Evolutionary conservation across 1,140 invertebrate genomes (phyloP).

Genomic region (Halictus rubicundus): DNA sequence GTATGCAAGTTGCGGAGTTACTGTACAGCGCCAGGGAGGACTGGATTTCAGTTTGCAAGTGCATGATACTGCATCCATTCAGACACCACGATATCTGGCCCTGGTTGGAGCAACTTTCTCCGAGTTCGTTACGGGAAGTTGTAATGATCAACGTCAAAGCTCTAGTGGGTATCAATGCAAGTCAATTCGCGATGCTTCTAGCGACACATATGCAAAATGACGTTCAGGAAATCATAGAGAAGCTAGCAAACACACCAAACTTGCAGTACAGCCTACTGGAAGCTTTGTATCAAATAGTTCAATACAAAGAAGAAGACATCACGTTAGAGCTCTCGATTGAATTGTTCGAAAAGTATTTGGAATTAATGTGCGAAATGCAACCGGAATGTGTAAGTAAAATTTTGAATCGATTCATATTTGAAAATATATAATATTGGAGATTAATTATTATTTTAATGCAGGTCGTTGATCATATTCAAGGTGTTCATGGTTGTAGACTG

Average conservation of each 20-base stretch:
- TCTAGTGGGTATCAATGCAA: conserved; percentile 68
- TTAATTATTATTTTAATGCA: conserved; percentile 37
- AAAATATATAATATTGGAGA: not conserved
- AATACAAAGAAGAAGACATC: conserved; percentile 76
- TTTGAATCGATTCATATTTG: not conserved
- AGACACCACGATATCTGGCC: conserved; percentile 74
- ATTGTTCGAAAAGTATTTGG: conserved; percentile 84
- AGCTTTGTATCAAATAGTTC: conserved; percentile 82
- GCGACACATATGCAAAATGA: conserved; percentile 65
- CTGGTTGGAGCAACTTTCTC: conserved; percentile 73
- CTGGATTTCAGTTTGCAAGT: conserved; percentile 76
- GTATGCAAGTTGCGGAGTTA: conserved; percentile 74
- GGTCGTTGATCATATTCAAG: conserved; percentile 74
- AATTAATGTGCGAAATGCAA: conserved; percentile 85
- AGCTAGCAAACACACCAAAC: conserved; percentile 74
- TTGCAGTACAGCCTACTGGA: conserved; percentile 84
- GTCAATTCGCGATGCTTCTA: conserved; percentile 69
- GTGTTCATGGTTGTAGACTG: conserved; percentile 73
- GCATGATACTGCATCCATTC: conserved; percentile 70
- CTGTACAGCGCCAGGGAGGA: conserved; percentile 75
- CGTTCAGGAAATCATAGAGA: conserved; percentile 72
- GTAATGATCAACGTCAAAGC: conserved; percentile 60
- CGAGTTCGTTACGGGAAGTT: conserved; percentile 68
- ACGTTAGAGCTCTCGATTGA: conserved; percentile 80
- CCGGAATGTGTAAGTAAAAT: conserved; percentile 72